Conservation (phyloP, 1,140 invertebrate species). For the Drosophila bocki region DNA sequence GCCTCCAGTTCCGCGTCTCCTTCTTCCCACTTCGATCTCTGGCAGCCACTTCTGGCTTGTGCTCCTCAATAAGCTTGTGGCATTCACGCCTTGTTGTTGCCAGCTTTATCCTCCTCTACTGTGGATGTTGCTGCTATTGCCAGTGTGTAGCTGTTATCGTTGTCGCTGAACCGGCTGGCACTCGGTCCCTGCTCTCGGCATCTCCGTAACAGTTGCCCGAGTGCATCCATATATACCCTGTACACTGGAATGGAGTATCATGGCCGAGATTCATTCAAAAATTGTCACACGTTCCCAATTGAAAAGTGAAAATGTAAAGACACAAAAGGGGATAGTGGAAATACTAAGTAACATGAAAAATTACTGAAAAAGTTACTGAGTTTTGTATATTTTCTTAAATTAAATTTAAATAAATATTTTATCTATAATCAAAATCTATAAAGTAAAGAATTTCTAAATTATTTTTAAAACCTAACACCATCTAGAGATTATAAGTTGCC, state of each 20-base stretch:
- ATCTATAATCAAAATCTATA: no score
- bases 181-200: constrained; percentile 36
- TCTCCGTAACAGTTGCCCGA: constrained; percentile 34
- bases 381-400: no score
- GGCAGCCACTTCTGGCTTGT: constrained; percentile 24
- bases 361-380: no score
- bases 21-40: not conserved
- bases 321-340: not conserved
- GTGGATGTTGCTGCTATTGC: constrained; percentile 1
- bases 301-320: not conserved
- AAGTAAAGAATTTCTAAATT: no score
- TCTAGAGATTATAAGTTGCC: not conserved
- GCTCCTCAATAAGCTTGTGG: constrained; percentile 65
- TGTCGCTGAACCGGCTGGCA: constrained; percentile 58
- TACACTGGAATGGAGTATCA: not conserved
- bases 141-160: constrained; percentile 69
- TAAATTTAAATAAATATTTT: no score
- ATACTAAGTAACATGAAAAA: not conserved
- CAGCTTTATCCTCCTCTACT: constrained; percentile 5
- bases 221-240: constrained; percentile 12
- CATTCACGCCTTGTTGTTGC: constrained; percentile 80
- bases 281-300: constrained; percentile 2
- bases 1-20: not conserved
- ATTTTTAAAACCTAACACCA: no score
- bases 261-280: not conserved